These are phyloP conservation scores for Bothrops jararaca DNA, from an alignment of 2,113 vertebrate species.

Conservation along the genomic window DNA sequence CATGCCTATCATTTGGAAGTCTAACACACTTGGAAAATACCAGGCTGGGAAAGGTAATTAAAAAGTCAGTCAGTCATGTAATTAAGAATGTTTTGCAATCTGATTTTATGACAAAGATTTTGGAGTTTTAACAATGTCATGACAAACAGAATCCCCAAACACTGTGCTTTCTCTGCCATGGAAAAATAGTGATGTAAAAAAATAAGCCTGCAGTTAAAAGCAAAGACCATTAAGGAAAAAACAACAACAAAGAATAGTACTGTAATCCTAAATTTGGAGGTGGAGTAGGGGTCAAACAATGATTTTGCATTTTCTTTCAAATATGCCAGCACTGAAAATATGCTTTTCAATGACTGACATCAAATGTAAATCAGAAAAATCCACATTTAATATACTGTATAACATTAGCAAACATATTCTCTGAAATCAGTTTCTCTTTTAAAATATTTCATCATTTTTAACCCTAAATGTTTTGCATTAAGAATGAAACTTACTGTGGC, in stretches of 20 bases:
- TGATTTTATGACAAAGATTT: neutral
- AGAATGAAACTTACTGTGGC: conserved; percentile 79
- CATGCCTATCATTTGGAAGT: neutral
- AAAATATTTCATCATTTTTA: neutral
- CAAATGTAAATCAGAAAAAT: neutral
- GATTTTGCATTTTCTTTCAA: neutral
- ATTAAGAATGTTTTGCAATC: neutral
- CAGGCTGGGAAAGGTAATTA: neutral
- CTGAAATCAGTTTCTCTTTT: neutral
- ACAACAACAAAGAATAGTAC: neutral
- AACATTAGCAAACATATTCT: neutral
- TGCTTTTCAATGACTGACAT: neutral
- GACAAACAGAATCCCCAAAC: neutral
- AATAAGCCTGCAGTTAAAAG: neutral
- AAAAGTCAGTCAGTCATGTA: neutral
- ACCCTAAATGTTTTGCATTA: neutral
- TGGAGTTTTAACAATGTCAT: neutral
- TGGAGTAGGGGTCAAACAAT: neutral
- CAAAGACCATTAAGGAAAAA: neutral
- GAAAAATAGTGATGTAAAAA: neutral
- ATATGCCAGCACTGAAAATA: neutral
- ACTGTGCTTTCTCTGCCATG: neutral
- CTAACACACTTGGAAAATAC: neutral
- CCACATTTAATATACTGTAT: neutral
- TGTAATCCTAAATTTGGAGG: neutral